phyloP scores from a whole-genome alignment of 2,888 invertebrate species.

The Pyrgus malvae region DNA sequence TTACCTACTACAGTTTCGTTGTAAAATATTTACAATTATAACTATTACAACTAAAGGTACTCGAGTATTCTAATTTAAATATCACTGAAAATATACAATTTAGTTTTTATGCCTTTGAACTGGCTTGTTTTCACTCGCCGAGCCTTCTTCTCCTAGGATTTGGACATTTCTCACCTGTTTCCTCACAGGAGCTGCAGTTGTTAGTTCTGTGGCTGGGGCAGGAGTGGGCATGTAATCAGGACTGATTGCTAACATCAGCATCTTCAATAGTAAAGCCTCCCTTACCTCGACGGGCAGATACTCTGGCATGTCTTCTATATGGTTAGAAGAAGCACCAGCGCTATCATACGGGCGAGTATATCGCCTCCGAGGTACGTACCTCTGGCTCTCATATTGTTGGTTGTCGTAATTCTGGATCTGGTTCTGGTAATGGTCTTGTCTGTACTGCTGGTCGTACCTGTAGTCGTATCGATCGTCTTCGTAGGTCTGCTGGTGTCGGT shows the following conservation, averaged over 20 bases:
- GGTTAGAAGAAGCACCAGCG: constrained; percentile 64
- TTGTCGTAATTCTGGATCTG: constrained; percentile 62
- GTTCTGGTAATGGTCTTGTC: constrained; percentile 63
- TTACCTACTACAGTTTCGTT: constrained; percentile 21
- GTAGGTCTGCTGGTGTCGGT: constrained; percentile 52
- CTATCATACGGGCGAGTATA: constrained; percentile 67
- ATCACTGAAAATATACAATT: constrained; percentile 5
- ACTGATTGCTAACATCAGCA: constrained; percentile 88
- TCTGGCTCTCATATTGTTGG: constrained; percentile 71
- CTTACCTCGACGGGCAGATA: constrained; percentile 86
- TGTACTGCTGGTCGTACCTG: constrained; percentile 61
- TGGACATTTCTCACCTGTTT: constrained; percentile 87
- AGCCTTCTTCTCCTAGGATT: constrained; percentile 85
- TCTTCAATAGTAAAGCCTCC: constrained; percentile 86
- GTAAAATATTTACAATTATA: constrained; percentile 29
- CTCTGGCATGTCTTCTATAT: constrained; percentile 78
- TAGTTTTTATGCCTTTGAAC: constrained; percentile 53
- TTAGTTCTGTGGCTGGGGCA: constrained; percentile 67
- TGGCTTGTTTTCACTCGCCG: constrained; percentile 54
- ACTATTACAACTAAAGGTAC: constrained; percentile 25
- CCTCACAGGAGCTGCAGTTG: constrained; percentile 75
- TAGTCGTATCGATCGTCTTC: constrained; percentile 73
- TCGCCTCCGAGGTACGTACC: constrained; percentile 68
- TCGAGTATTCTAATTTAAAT: constrained; percentile 25
- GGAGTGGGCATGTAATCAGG: constrained; percentile 78